Evolutionary conservation across 1,140 invertebrate genomes (phyloP).

Genomic region (Belonocnema kinseyi): DNA sequence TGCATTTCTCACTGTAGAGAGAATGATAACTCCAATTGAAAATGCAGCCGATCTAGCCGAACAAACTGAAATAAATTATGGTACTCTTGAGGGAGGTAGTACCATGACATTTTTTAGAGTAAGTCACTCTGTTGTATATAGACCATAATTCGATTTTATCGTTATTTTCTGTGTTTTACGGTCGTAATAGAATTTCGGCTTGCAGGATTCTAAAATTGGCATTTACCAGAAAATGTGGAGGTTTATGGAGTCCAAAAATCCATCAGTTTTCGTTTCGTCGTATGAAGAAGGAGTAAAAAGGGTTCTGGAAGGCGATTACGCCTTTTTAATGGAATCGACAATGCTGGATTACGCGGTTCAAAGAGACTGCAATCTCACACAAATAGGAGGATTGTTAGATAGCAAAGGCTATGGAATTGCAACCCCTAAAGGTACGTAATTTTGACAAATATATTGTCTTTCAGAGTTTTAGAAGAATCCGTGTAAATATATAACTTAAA

Average conservation of each 20-base stretch:
- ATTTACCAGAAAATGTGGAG: conserved; percentile 98
- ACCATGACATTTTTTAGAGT: conserved; percentile 98
- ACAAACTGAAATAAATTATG: conserved; percentile 95
- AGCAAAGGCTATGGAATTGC: conserved; percentile 95
- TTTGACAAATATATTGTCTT: not conserved
- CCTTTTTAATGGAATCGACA: conserved; percentile 98
- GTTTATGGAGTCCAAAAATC: conserved; percentile 91
- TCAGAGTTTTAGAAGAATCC: not conserved
- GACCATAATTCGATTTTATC: not conserved
- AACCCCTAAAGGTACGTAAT: conserved; percentile 83
- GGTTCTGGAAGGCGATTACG: conserved; percentile 94
- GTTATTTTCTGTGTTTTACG: not conserved
- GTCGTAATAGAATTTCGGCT: conserved; percentile 8
- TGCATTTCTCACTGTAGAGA: conserved; percentile 97
- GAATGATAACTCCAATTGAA: conserved; percentile 98
- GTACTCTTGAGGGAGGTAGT: conserved; percentile 93
- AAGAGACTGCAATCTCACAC: conserved; percentile 97
- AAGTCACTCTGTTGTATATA: conserved; percentile 59
- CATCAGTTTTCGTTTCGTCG: conserved; percentile 89
- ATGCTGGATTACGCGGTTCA: conserved; percentile 98
- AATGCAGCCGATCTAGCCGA: conserved; percentile 95
- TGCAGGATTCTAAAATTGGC: conserved; percentile 94
- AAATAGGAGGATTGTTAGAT: conserved; percentile 96
- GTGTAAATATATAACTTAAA: no score
- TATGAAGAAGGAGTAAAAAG: conserved; percentile 93